Evolutionary conservation across 2,888 invertebrate species (phyloP).

Genomic region (Xanthia icteritia): DNA sequence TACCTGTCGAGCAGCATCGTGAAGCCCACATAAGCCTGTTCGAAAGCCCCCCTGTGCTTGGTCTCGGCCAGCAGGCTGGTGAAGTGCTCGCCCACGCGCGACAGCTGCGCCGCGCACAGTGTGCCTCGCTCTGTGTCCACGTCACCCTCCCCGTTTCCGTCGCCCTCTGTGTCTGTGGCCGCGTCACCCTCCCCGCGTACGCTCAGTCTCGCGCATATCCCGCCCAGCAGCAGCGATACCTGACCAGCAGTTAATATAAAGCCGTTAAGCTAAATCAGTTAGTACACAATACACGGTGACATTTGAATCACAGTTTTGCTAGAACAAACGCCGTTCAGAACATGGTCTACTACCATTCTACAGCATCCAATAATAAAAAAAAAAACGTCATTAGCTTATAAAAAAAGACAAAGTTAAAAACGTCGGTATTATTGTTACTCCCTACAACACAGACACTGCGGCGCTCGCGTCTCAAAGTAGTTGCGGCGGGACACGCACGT

Average conservation of each 20-base stretch:
- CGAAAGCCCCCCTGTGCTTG: conserved; percentile 99
- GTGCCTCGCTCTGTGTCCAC: conserved; percentile 63
- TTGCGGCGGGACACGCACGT: too few species aligned
- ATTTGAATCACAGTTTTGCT: too few species aligned
- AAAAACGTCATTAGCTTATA: too few species aligned
- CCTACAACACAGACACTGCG: too few species aligned
- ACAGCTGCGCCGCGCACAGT: conserved; percentile 87
- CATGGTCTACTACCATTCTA: too few species aligned
- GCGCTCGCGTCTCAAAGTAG: too few species aligned
- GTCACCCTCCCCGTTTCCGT: conserved; percentile 41
- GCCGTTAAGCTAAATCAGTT: not conserved
- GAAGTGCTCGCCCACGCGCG: conserved; percentile 92
- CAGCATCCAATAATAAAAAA: too few species aligned
- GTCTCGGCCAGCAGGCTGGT: conserved; percentile 92
- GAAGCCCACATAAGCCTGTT: conserved; percentile 98
- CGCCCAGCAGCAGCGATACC: conserved; percentile 92
- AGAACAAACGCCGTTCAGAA: too few species aligned
- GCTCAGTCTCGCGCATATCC: conserved; percentile 89
- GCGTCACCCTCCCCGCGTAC: conserved; percentile 71
- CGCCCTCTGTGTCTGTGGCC: conserved; percentile 46
- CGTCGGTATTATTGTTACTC: too few species aligned
- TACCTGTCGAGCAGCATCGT: conserved; percentile 92
- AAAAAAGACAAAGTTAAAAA: too few species aligned
- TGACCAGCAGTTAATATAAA: conserved; percentile 43
- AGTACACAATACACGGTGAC: too few species aligned